Evolutionary conservation across 2,888 invertebrate species (phyloP), one percentile per base, ranked within the genome.

Genomic region (Apodemia arnacis): DNA sequence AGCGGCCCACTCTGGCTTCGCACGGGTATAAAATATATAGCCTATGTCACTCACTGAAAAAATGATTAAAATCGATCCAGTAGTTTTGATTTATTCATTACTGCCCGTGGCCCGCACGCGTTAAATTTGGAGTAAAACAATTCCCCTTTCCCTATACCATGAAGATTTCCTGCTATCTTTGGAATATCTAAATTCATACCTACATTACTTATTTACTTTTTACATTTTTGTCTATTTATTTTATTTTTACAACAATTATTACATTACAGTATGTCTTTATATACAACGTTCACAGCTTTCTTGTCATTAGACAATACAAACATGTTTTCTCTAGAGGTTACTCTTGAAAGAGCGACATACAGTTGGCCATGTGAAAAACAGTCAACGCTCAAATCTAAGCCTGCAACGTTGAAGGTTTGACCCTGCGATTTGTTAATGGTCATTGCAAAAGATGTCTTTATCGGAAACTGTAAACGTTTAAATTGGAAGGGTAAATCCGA

Each of bases 401-500:
- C 44, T 44, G 81, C 76, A 84, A 83, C 69, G 54, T 84, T 86
- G 83, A 84, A 87, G 15, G 82, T 81, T 88, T 86, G 84, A 84
- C 86, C 78, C 74, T 84, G 82, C 44, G 82, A 86, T 80, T 83
- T 83, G 78, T 80, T 80, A 69, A 80, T 86, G 74, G 89, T 89
- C 82, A 91, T 89, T 82, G 88, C 88, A 84, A 88, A 90, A 83
- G 74, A 85, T 85, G 54, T 82, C 85, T 83, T 86, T 82, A 88
- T 87, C 74, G 90, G 87, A 88, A 92, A 91, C 49, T 91, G 89
- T 82, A 91, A 34, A 15, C 91, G 85, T 85, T 91, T 91, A 89
- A 91, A 92, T 85, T 89, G 87, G 85, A 91, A 93, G 1, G 90
- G 90, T 84, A 89, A 92, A 90, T 92, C 87, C 76, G 85, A 84